These are phyloP conservation scores for Alosa alosa DNA, from an alignment of 2,113 vertebrate species.

Conservation along the genomic window DNA sequence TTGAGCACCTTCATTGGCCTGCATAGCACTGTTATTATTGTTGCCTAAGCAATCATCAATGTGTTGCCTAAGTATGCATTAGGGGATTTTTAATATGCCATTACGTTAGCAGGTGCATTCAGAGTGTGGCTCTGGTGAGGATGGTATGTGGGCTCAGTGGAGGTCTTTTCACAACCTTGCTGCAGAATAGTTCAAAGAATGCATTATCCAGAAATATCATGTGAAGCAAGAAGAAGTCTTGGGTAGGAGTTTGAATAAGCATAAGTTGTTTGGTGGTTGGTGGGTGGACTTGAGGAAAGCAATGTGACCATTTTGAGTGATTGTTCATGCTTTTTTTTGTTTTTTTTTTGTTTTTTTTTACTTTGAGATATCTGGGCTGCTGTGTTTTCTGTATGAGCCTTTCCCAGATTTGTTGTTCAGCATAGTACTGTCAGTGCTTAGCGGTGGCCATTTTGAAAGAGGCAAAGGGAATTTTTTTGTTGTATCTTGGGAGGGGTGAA, in stretches of 20 bases:
- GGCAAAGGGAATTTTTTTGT: conserved; percentile 18
- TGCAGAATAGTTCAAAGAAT: not conserved
- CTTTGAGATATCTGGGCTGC: not conserved
- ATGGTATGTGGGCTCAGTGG: not conserved
- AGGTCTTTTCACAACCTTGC: not conserved
- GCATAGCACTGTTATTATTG: not conserved
- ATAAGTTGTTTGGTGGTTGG: not conserved
- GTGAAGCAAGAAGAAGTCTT: not conserved
- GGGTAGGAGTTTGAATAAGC: not conserved
- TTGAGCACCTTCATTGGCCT: not conserved
- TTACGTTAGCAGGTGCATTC: not conserved
- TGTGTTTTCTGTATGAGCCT: not conserved
- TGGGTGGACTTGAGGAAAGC: not conserved
- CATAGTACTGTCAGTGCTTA: conserved; percentile 6
- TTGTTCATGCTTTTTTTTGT: not conserved
- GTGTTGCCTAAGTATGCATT: not conserved
- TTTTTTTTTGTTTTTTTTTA: not conserved
- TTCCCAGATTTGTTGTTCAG: not conserved
- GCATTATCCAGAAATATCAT: no score
- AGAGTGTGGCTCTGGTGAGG: not conserved
- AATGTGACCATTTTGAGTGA: not conserved
- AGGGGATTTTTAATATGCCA: not conserved
- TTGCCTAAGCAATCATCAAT: conserved; percentile 1
- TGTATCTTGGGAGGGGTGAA: not conserved
- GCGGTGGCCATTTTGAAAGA: conserved; percentile 11